phyloP scores from a whole-genome alignment of 2,113 vertebrate species.

The Hymenochirus boettgeri region DNA sequence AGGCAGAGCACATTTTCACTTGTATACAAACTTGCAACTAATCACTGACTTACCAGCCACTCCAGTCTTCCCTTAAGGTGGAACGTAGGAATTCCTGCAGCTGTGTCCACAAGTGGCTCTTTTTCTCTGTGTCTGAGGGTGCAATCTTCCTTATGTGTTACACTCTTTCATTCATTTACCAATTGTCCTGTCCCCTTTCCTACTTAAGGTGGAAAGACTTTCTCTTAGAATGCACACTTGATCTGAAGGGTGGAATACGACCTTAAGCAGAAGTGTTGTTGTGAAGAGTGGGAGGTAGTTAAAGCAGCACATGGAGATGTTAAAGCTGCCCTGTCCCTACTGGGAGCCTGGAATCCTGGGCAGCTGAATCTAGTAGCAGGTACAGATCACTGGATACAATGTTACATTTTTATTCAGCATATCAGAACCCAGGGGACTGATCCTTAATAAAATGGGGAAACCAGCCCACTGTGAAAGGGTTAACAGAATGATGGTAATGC shows the following conservation, averaged over 20 bases:
- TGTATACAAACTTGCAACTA: constrained; percentile 64
- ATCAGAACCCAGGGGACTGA: too few relatives aligned
- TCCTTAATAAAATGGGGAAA: too few relatives aligned
- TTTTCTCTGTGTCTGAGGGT: not conserved
- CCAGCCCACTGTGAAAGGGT: too few relatives aligned
- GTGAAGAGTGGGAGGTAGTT: constrained; percentile 36
- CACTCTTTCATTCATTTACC: not conserved
- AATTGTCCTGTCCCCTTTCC: not conserved
- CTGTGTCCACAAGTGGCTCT: not conserved
- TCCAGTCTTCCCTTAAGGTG: constrained; percentile 62
- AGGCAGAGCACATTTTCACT: constrained; percentile 54
- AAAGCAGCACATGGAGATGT: constrained; percentile 49
- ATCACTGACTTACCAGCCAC: constrained; percentile 25
- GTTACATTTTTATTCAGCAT: too few relatives aligned
- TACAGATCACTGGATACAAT: too few relatives aligned
- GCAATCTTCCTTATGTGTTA: not conserved
- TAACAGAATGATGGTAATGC: too few relatives aligned
- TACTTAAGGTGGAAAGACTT: constrained; percentile 20
- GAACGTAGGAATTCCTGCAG: constrained; percentile 34
- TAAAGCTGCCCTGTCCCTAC: constrained; percentile 43
- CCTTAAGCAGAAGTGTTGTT: constrained; percentile 57
- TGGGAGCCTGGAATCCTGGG: constrained; percentile 15
- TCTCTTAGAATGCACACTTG: not conserved
- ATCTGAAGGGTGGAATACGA: constrained; percentile 39
- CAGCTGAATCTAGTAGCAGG: too few relatives aligned